Evolutionary conservation across 2,888 invertebrate genomes (phyloP).

Genomic region (Pammene fasciana): DNA sequence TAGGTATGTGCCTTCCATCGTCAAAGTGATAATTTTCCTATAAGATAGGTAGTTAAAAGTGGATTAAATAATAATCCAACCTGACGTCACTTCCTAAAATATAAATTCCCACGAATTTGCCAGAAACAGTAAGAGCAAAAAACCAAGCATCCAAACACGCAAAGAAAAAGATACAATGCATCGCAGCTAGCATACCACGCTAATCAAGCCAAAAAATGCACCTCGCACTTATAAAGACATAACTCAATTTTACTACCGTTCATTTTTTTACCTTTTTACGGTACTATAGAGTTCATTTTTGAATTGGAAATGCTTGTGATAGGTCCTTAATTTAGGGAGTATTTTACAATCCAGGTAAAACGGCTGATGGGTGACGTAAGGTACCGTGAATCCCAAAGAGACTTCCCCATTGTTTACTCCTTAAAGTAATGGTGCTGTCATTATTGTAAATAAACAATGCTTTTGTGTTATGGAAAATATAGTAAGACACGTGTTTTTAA

Average conservation of each 20-base stretch:
- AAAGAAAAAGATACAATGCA: conserved; percentile 47
- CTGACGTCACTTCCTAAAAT: conserved; percentile 18
- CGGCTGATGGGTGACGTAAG: conserved; percentile 23
- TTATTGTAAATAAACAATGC: conserved; percentile 21
- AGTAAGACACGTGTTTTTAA: conserved; percentile 9
- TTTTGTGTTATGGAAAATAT: conserved; percentile 10
- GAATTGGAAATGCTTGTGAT: background rate
- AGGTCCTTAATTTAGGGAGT: background rate
- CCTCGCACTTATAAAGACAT: conserved; percentile 45
- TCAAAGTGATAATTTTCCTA: no score
- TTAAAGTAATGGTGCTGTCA: conserved; percentile 9
- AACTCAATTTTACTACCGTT: background rate
- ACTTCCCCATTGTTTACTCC: conserved; percentile 34
- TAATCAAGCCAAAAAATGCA: conserved; percentile 57
- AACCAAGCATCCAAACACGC: conserved; percentile 45
- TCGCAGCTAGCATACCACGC: conserved; percentile 59
- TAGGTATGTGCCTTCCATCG: no score
- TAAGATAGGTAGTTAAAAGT: background rate
- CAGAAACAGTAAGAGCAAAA: conserved; percentile 37
- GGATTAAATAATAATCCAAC: background rate
- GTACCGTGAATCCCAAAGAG: conserved; percentile 11
- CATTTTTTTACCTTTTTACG: background rate
- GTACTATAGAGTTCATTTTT: background rate
- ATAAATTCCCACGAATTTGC: conserved; percentile 48
- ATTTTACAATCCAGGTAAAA: conserved; percentile 20